These are phyloP conservation scores for Ginglymostoma cirratum DNA, from an alignment of 2,113 vertebrate genomes.

Conservation along the genomic window DNA sequence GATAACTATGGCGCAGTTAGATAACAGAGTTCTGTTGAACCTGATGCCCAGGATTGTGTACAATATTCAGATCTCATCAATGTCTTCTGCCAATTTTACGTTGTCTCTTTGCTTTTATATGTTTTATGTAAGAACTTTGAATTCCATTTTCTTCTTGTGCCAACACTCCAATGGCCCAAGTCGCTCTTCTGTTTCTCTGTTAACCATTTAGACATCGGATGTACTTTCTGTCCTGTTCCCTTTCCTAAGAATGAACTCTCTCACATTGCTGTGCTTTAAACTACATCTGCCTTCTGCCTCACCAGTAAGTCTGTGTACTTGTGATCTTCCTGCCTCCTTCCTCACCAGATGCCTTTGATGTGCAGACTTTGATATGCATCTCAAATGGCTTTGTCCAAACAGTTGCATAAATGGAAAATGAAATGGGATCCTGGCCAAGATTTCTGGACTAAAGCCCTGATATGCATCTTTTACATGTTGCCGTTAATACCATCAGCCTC, in stretches of 20 bases:
- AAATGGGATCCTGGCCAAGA: background rate
- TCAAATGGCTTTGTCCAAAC: background rate
- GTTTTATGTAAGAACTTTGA: background rate
- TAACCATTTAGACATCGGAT: background rate
- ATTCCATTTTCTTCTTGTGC: background rate
- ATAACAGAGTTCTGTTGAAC: background rate
- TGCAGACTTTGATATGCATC: background rate
- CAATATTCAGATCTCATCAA: background rate
- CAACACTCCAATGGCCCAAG: background rate
- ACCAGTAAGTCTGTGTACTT: background rate
- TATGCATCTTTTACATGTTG: background rate
- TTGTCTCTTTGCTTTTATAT: background rate
- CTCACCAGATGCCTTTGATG: background rate
- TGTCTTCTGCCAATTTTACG: background rate
- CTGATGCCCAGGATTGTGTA: background rate
- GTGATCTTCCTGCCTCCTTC: background rate
- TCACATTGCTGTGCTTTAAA: background rate
- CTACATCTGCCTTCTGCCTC: too few species aligned
- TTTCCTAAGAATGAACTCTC: background rate
- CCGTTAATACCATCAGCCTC: background rate
- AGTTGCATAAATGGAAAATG: background rate
- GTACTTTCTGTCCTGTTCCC: background rate
- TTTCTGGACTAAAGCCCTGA: background rate
- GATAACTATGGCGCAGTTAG: background rate
- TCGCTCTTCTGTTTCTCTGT: background rate